A percentile compares a stretch with the other conserved stretches of the same genome.
phyloP scores from a whole-genome alignment of 2,113 vertebrate species.

The Hippocampus guttulatus region DNA sequence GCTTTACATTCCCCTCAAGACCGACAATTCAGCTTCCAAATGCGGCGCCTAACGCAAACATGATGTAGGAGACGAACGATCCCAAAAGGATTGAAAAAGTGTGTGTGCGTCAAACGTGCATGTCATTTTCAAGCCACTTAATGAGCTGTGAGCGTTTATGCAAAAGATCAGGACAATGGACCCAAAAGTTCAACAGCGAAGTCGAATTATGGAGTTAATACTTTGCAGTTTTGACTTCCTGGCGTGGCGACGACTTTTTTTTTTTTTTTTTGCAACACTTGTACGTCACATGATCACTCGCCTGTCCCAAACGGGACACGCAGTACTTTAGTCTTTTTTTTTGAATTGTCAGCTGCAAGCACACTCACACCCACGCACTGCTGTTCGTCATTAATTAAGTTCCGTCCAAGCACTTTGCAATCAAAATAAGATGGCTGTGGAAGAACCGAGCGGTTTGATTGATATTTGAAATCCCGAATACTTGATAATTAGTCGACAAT shows the following conservation, averaged over 20 bases:
- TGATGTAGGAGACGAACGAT: conserved; percentile 50
- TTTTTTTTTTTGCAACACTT: conserved; percentile 27
- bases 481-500: too few species aligned
- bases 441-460: too few species aligned
- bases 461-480: too few species aligned
- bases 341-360: conserved; percentile 5
- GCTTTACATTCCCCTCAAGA: conserved; percentile 57
- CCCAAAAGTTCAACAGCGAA: conserved; percentile 12
- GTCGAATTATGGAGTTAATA: conserved; percentile 18
- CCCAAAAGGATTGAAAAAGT: conserved; percentile 31
- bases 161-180: conserved; percentile 14
- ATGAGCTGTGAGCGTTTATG: neutral
- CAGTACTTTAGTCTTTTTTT: conserved; percentile 22
- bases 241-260: conserved; percentile 6
- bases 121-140: neutral
- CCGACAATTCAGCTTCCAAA: conserved; percentile 55
- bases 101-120: neutral
- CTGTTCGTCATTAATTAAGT: conserved; percentile 2
- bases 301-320: conserved; percentile 18
- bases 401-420: too few species aligned
- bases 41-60: conserved; percentile 56
- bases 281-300: neutral
- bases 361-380: conserved; percentile 15
- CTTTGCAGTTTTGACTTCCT: conserved; percentile 14
- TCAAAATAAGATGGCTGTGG: too few species aligned